phyloP scores from a whole-genome alignment of 2,113 vertebrate species.

The Mobula birostris region DNA sequence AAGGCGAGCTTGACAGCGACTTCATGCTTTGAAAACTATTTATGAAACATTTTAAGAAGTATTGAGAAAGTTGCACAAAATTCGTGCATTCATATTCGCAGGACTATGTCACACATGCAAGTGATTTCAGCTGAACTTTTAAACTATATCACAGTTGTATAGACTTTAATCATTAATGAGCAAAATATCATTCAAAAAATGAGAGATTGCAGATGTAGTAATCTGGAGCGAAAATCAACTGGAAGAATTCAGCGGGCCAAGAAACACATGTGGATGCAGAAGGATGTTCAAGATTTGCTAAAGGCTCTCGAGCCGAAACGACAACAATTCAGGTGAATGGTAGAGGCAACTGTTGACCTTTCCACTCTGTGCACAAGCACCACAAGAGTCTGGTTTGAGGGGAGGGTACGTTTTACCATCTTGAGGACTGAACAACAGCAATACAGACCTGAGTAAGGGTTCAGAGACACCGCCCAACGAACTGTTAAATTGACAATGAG shows the following conservation, averaged over 20 bases:
- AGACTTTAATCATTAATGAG: not conserved
- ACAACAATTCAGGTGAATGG: not conserved
- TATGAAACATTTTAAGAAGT: not conserved
- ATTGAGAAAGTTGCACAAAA: not conserved
- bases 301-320: too few species aligned
- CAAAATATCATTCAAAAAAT: not conserved
- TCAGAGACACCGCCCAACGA: slow-evolving; percentile 87
- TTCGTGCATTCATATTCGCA: not conserved
- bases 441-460: slow-evolving; percentile 80
- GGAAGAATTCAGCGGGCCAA: too few species aligned
- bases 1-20: not conserved
- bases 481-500: slow-evolving; percentile 68
- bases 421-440: not conserved
- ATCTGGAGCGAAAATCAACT: too few species aligned
- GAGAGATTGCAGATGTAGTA: too few species aligned
- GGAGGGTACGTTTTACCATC: not conserved
- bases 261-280: too few species aligned
- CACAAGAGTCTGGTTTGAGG: too few species aligned
- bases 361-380: not conserved
- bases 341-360: too few species aligned
- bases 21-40: not conserved
- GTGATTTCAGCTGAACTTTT: not conserved
- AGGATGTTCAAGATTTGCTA: too few species aligned
- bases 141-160: not conserved
- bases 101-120: not conserved